Evolutionary conservation across 2,113 vertebrate species (phyloP).

Genomic region (Hemiprocne comata): DNA sequence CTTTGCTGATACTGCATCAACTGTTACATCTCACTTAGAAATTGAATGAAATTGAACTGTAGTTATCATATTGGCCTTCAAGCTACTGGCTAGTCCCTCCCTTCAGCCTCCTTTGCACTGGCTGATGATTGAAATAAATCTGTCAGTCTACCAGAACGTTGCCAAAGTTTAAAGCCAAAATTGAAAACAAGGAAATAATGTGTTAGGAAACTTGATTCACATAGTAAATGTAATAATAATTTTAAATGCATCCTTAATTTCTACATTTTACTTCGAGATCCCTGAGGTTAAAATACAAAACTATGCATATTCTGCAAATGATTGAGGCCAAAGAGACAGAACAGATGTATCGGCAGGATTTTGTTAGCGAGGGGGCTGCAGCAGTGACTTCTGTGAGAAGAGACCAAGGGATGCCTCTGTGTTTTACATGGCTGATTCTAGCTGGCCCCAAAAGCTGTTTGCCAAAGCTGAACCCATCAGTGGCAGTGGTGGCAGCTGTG

Average conservation of each 20-base stretch:
- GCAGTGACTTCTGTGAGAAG: not conserved
- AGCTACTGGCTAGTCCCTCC: not conserved
- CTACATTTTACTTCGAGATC: not conserved
- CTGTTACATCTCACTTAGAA: not conserved
- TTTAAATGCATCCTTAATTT: not conserved
- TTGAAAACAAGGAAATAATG: not conserved
- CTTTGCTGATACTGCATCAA: not conserved
- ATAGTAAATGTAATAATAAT: not conserved
- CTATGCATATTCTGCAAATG: not conserved
- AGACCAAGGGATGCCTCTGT: not conserved
- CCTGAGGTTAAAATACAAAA: not conserved
- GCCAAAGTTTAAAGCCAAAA: not conserved
- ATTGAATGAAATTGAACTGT: not conserved
- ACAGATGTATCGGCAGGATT: not conserved
- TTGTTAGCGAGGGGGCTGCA: not conserved
- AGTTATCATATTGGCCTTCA: not conserved
- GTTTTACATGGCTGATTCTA: not conserved
- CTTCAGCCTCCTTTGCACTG: not conserved
- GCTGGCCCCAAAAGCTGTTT: not conserved
- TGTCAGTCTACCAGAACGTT: not conserved
- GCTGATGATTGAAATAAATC: not conserved
- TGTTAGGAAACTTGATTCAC: not conserved
- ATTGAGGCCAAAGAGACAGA: not conserved
- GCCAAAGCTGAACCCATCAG: not conserved
- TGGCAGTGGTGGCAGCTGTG: not conserved